Evolutionary conservation across 2,113 vertebrate genomes (phyloP), one percentile per base, ranked within the genome.

Genomic region (Austrofundulus limnaeus): DNA sequence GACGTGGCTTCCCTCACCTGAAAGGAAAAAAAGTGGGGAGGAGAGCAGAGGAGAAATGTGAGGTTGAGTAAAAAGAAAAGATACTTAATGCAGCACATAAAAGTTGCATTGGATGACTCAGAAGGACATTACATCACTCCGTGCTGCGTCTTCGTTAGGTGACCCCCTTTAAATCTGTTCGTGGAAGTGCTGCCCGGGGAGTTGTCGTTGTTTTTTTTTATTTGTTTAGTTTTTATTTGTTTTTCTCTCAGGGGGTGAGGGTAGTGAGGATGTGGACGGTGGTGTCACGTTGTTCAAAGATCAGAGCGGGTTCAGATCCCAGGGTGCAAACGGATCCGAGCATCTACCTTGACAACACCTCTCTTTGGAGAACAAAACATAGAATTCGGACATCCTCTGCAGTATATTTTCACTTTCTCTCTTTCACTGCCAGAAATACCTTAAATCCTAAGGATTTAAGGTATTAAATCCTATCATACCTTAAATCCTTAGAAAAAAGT

Each of bases 1-100:
- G 67, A 77, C 84, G 58, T 63, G 65, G 68, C 76, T 81, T 77
- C 70, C 67, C 75, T 75, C 71, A 89, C 81, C 82, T 87, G 75
- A 66, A 59, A 76, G 74, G 74, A 25, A 34, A 1, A 48, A 58
- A n/a, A n/a, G n/a, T n/a, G n/a, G 66, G 15, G 68, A 55, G 17
- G 62, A 60, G 61, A 0, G 61, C 49, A 31, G 31, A 10, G 2
- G 39, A 11, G 1, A n/a, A 10, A 11, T 4, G 23, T 13, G 19
- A 37, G 47, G 66, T 39, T 52, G 14, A 66, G 57, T 48, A 65
- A 12, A n/a, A 25, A 70, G 17, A 60, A 9, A 52, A 5, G 0
- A 12, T 34, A 34, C 31, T 56, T 25, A 58, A 71, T 38, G 21
- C 24, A 19, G 62, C 75, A 64, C 62, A 8, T n/a, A 16, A 16